Percentiles rank a stretch among this genome's conserved stretches.
These are phyloP conservation scores for Cecidostiba fungosa DNA, from an alignment of 2,888 invertebrate species.

Conservation along the genomic window DNA sequence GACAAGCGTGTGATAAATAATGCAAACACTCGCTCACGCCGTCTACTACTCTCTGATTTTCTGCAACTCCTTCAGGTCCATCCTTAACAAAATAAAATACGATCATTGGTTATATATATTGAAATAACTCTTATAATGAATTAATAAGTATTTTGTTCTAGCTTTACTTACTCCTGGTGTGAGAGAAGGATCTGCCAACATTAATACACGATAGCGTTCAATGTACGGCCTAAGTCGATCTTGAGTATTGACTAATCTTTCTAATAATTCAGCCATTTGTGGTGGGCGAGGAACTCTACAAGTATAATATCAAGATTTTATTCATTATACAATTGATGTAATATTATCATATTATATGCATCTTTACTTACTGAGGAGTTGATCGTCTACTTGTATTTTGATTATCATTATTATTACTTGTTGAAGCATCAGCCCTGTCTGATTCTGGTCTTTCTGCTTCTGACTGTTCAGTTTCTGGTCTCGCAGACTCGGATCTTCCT, in stretches of 20 bases:
- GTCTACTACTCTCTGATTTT: constrained; percentile 86
- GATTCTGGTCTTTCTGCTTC: constrained; percentile 37
- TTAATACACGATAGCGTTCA: constrained; percentile 84
- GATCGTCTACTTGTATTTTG: constrained; percentile 44
- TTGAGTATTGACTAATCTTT: constrained; percentile 82
- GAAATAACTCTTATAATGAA: neutral
- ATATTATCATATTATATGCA: constrained; percentile 33
- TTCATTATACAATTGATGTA: neutral
- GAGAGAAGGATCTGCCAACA: constrained; percentile 84
- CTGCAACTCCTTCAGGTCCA: constrained; percentile 79
- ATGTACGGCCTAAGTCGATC: constrained; percentile 85
- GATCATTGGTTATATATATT: neutral
- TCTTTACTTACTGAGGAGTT: constrained; percentile 47
- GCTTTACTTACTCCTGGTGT: constrained; percentile 74
- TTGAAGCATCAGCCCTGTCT: constrained; percentile 45
- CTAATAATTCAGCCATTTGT: constrained; percentile 83
- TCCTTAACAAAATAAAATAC: constrained; percentile 58
- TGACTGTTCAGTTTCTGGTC: constrained; percentile 8
- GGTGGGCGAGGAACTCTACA: constrained; percentile 79
- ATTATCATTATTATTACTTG: constrained; percentile 46
- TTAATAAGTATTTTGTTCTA: constrained; percentile 15
- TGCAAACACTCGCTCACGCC: constrained; percentile 91
- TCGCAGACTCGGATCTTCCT: constrained; percentile 27
- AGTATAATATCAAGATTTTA: constrained; percentile 18
- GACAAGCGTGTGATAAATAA: constrained; percentile 93